Conservation (phyloP, 2,113 vertebrate genomes). For the Brachypteracias leptosomus region DNA sequence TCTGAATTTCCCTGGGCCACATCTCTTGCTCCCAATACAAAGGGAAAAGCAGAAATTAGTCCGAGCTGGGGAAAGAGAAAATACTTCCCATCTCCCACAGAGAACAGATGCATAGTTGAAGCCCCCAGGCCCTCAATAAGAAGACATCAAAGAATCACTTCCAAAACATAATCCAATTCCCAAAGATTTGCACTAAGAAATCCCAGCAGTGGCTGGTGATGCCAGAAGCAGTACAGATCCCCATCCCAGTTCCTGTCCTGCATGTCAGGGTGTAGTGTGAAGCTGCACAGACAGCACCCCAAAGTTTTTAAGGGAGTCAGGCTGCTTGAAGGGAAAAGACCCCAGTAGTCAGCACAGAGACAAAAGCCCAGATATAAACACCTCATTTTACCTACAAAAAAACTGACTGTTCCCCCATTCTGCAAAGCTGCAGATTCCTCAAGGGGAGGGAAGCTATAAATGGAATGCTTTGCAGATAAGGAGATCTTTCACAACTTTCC, state of each 20-base stretch:
- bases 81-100: constrained; percentile 26
- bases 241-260: neutral
- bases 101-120: constrained; percentile 27
- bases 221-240: neutral
- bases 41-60: constrained; percentile 19
- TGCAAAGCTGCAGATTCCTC: neutral
- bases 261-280: accelerated
- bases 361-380: neutral
- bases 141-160: constrained; percentile 57
- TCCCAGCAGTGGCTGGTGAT: constrained; percentile 5
- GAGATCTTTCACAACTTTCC: neutral
- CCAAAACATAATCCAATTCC: constrained; percentile 18
- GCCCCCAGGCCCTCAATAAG: neutral
- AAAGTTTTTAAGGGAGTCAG: neutral
- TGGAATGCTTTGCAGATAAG: neutral
- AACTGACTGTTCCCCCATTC: neutral
- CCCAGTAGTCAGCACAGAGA: neutral
- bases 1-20: neutral
- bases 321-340: neutral
- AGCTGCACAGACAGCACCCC: neutral
- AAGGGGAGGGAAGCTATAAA: neutral
- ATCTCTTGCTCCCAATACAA: neutral
- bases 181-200: constrained; percentile 63
- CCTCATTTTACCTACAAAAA: neutral
- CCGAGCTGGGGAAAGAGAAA: constrained; percentile 14